These are phyloP conservation scores for Ispidina lecontei DNA, from an alignment of 2,797 vertebrate genomes.

Conservation along the genomic window DNA sequence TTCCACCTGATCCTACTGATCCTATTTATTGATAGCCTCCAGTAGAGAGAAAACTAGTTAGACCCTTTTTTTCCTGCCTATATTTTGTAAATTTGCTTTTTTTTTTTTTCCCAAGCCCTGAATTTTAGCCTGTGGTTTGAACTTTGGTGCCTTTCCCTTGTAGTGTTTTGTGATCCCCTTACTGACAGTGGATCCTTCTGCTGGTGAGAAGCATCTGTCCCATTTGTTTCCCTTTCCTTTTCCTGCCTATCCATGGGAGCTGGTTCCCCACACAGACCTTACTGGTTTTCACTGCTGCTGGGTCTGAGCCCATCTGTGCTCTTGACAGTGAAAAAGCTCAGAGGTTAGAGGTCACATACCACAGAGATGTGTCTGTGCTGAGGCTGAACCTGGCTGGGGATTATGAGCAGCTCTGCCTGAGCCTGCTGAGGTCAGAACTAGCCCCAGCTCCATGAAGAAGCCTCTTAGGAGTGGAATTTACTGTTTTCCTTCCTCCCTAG, in stretches of 20 bases:
- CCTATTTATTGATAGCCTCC: not conserved
- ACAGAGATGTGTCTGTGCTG: not conserved
- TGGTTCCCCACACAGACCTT: not conserved
- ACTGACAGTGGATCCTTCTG: not conserved
- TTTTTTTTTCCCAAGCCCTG: not conserved
- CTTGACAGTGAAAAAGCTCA: not conserved
- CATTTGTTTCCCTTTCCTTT: not conserved
- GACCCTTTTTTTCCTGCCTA: not conserved
- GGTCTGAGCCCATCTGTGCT: not conserved
- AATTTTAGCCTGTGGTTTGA: not conserved
- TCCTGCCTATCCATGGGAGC: fast-evolving
- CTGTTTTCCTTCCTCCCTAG: not conserved
- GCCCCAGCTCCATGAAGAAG: not conserved
- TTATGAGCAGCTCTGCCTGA: not conserved
- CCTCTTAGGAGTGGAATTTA: not conserved
- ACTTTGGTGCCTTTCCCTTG: not conserved
- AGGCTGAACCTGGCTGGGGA: not conserved
- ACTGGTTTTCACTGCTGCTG: not conserved
- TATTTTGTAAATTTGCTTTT: not conserved
- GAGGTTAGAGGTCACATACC: fast-evolving
- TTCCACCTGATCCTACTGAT: not conserved
- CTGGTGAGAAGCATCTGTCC: not conserved
- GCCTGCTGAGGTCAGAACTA: not conserved
- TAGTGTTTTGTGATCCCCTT: not conserved
- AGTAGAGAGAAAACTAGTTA: not conserved